phyloP scores from a whole-genome alignment of 2,888 invertebrate genomes.

The Ectemnius continuus region DNA sequence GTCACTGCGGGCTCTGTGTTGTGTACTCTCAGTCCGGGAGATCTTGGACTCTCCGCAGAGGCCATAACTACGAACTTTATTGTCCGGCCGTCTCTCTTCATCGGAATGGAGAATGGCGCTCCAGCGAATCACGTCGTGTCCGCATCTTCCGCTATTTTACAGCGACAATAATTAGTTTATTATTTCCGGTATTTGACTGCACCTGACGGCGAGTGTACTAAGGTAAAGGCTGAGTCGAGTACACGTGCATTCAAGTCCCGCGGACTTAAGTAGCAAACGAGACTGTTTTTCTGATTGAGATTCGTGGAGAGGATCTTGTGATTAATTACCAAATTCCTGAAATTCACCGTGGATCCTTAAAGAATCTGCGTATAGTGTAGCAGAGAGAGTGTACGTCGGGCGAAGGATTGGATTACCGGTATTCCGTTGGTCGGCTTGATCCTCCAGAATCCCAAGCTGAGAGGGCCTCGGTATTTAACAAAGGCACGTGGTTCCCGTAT shows the following conservation, averaged over 20 bases:
- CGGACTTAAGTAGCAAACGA: too few relatives aligned
- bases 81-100: slow-evolving; percentile 24
- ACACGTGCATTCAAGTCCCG: too few relatives aligned
- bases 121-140: too few relatives aligned
- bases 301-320: too few relatives aligned
- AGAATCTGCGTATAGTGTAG: background rate
- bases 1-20: slow-evolving; percentile 34
- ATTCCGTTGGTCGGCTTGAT: slow-evolving; percentile 4
- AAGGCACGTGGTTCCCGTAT: background rate
- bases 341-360: background rate
- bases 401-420: background rate
- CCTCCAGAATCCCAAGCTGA: background rate
- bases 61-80: slow-evolving; percentile 45
- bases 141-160: too few relatives aligned
- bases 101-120: background rate
- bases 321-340: too few relatives aligned
- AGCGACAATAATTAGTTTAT: too few relatives aligned
- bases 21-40: slow-evolving; percentile 33
- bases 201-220: too few relatives aligned
- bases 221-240: too few relatives aligned
- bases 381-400: slow-evolving; percentile 2
- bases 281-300: too few relatives aligned
- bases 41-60: slow-evolving; percentile 26
- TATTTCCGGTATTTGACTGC: too few relatives aligned
- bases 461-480: background rate